phyloP scores from a whole-genome alignment of 2,888 invertebrate species.

The Drosophila anceps region DNA sequence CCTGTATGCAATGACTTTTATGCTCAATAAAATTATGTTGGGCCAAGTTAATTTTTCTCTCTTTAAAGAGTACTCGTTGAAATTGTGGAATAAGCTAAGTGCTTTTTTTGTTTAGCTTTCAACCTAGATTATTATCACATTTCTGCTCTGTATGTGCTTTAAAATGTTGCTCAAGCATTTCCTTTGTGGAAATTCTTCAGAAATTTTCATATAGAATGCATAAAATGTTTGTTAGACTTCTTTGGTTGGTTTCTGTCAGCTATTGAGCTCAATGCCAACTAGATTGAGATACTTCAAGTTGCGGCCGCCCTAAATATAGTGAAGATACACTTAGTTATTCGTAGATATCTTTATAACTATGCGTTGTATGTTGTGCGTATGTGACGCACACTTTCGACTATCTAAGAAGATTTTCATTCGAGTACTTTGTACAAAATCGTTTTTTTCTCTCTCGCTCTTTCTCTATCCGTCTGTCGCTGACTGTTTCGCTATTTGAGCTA shows the following conservation, averaged over 20 bases:
- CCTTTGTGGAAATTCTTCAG: conserved; percentile 4
- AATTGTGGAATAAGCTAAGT: background rate
- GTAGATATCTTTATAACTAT: background rate
- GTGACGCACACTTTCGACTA: conserved; percentile 3
- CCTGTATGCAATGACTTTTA: background rate
- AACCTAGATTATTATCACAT: conserved; percentile 5
- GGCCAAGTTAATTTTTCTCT: background rate
- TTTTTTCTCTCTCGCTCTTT: background rate
- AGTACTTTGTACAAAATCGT: conserved; percentile 12
- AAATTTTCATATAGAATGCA: conserved; percentile 8
- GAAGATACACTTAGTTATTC: conserved; percentile 43
- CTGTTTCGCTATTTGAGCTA: background rate
- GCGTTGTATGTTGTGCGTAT: background rate
- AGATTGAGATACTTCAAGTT: conserved; percentile 33
- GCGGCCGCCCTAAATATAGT: conserved; percentile 34
- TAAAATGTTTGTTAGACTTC: conserved; percentile 20
- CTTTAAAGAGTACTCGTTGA: background rate
- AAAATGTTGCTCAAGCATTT: conserved; percentile 13
- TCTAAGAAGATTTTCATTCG: background rate
- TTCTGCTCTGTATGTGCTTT: background rate
- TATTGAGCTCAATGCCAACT: conserved; percentile 8
- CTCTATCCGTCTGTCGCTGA: background rate
- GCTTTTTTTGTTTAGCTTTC: background rate
- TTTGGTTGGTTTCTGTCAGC: conserved; percentile 4
- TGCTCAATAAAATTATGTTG: conserved; percentile 1